A percentile compares a stretch with the other conserved stretches of the same genome.
phyloP scores from a whole-genome alignment of 2,888 invertebrate genomes.

The Ectemnius cavifrons region DNA sequence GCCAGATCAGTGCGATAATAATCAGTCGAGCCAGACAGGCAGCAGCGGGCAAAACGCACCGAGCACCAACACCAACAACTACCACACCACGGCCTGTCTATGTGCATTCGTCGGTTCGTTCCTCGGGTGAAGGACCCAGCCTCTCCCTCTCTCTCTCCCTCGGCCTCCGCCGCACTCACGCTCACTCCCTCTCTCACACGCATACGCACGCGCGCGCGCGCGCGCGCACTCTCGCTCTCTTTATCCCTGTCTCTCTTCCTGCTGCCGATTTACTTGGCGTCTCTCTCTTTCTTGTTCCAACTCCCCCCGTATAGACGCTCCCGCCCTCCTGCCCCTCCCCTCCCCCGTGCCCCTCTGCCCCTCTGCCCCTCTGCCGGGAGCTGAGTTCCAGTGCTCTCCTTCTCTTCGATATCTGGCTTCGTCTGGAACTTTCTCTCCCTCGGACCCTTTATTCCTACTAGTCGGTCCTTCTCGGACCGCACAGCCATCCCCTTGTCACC shows the following conservation, averaged over 20 bases:
- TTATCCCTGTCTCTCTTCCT: conserved; percentile 36
- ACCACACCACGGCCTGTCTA: conserved; percentile 20
- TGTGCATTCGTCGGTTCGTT: conserved; percentile 53
- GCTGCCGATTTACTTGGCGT: background rate
- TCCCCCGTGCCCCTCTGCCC: too few species aligned
- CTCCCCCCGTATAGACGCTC: conserved; percentile 13
- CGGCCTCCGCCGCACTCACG: conserved; percentile 16
- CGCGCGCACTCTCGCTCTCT: conserved; percentile 47
- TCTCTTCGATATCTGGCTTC: conserved; percentile 18
- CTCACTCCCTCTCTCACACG: conserved; percentile 32
- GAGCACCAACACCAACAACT: conserved; percentile 16
- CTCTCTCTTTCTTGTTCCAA: conserved; percentile 15
- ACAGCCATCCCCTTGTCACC: conserved; percentile 48
- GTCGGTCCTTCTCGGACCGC: background rate
- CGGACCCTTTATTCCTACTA: background rate
- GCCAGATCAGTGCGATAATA: conserved; percentile 54
- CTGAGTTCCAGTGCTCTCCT: conserved; percentile 22
- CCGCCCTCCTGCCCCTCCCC: conserved; percentile 6
- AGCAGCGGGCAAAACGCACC: conserved; percentile 32
- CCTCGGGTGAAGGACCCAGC: conserved; percentile 69
- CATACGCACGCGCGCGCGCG: background rate
- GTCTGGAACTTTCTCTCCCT: background rate
- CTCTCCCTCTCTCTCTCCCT: conserved; percentile 49
- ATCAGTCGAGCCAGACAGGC: conserved; percentile 41
- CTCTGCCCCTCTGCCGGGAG: background rate